Evolutionary conservation across 2,113 vertebrate species (phyloP).

Genomic region (Melospiza georgiana): DNA sequence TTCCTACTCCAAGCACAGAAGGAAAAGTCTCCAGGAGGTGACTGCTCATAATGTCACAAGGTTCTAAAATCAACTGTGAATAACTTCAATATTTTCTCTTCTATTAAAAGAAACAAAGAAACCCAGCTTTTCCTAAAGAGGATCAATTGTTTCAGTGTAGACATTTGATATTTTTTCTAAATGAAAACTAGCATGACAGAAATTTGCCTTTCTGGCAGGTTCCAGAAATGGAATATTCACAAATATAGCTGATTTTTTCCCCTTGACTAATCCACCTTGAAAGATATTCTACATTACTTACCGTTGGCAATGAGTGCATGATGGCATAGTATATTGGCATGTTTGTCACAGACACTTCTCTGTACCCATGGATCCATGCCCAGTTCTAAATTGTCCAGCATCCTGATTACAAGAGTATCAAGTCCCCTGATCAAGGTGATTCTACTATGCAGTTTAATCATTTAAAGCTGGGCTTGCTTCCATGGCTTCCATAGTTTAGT

Average conservation of each 20-base stretch:
- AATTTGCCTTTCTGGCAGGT: not conserved
- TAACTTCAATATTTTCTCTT: not conserved
- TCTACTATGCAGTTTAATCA: not conserved
- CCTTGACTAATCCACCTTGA: constrained; percentile 11
- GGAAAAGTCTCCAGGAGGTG: not conserved
- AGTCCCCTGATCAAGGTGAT: constrained; percentile 32
- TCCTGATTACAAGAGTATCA: constrained; percentile 12
- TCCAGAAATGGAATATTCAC: not conserved
- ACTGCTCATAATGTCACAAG: not conserved
- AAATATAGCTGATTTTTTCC: not conserved
- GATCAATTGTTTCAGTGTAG: not conserved
- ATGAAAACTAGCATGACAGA: not conserved
- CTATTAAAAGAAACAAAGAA: not conserved
- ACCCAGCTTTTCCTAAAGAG: not conserved
- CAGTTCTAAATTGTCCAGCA: constrained; percentile 35
- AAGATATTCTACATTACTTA: not conserved
- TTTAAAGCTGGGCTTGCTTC: constrained; percentile 46
- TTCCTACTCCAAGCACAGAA: not conserved
- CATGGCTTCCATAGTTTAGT: not conserved
- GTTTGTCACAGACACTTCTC: not conserved
- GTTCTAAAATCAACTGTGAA: not conserved
- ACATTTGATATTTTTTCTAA: not conserved
- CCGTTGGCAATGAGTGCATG: not conserved
- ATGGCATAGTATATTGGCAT: not conserved
- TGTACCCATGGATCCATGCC: constrained; percentile 16